Conservation (phyloP, 2,113 vertebrate genomes). For the Coptodon rendalli region DNA sequence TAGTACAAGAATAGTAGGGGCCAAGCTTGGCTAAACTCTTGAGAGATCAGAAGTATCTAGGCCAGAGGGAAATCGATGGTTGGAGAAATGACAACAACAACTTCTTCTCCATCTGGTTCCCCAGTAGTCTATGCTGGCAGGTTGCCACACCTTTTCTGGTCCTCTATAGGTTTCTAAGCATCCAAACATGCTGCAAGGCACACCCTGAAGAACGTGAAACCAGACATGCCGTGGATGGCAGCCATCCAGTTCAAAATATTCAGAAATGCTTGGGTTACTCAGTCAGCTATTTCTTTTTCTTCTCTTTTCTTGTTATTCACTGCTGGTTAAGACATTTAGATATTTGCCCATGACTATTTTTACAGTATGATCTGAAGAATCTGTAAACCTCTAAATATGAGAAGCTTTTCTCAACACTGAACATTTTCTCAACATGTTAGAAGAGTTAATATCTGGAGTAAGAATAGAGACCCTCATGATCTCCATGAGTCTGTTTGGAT, state of each 20-base stretch:
- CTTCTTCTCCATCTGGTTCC: slow-evolving; percentile 41
- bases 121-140: slow-evolving; percentile 35
- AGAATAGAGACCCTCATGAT: neutral
- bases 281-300: neutral
- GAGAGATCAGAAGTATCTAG: slow-evolving; percentile 13
- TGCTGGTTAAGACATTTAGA: neutral
- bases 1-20: slow-evolving; percentile 2
- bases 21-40: slow-evolving; percentile 4
- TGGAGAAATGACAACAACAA: slow-evolving; percentile 25
- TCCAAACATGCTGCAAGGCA: slow-evolving; percentile 34
- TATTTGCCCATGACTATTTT: slow-evolving; percentile 9
- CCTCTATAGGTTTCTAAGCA: slow-evolving; percentile 37
- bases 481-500: neutral
- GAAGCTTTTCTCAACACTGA: neutral
- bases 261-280: slow-evolving; percentile 23
- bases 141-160: slow-evolving; percentile 32
- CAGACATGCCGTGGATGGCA: slow-evolving; percentile 38
- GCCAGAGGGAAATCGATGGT: slow-evolving; percentile 21
- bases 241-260: slow-evolving; percentile 24
- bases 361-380: neutral
- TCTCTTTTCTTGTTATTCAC: neutral
- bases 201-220: slow-evolving; percentile 19
- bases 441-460: neutral
- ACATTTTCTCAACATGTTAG: neutral
- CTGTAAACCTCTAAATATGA: neutral